A percentile compares a stretch with the other conserved stretches of the same genome.
These are phyloP conservation scores for Gyps fulvus DNA, from an alignment of 2,113 vertebrate species.

Conservation along the genomic window DNA sequence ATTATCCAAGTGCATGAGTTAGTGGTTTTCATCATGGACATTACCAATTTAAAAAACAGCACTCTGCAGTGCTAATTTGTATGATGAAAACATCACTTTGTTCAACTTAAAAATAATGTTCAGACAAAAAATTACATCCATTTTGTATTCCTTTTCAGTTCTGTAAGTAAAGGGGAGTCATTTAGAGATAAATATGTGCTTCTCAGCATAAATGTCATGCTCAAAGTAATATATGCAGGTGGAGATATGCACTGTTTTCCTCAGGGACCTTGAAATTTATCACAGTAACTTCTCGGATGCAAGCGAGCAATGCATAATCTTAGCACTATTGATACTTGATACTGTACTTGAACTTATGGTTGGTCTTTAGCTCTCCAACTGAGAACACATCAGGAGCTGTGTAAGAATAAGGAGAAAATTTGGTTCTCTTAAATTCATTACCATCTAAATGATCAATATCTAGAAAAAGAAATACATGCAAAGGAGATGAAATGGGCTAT, in stretches of 20 bases:
- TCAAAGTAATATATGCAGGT: not conserved
- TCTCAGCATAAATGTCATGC: not conserved
- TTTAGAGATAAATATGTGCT: not conserved
- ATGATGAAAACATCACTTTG: not conserved
- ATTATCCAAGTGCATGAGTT: not conserved
- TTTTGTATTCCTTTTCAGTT: not conserved
- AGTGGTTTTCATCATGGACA: not conserved
- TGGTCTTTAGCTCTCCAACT: not conserved
- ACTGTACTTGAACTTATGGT: not conserved
- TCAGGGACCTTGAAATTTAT: not conserved
- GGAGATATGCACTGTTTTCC: not conserved
- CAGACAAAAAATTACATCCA: not conserved
- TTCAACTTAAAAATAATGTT: not conserved
- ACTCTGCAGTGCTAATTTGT: not conserved
- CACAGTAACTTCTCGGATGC: not conserved
- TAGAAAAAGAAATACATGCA: not conserved
- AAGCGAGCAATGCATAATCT: not conserved
- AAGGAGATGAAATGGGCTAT: not conserved
- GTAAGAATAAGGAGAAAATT: not conserved
- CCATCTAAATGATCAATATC: not conserved
- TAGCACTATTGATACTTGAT: not conserved
- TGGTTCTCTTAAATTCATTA: not conserved
- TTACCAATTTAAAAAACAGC: not conserved
- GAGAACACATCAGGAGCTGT: not conserved
- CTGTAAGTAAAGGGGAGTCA: not conserved